A percentile compares a stretch with the other conserved stretches of the same genome.
Evolutionary conservation across 2,888 invertebrate genomes (phyloP).

Genomic region (Nebria salina): DNA sequence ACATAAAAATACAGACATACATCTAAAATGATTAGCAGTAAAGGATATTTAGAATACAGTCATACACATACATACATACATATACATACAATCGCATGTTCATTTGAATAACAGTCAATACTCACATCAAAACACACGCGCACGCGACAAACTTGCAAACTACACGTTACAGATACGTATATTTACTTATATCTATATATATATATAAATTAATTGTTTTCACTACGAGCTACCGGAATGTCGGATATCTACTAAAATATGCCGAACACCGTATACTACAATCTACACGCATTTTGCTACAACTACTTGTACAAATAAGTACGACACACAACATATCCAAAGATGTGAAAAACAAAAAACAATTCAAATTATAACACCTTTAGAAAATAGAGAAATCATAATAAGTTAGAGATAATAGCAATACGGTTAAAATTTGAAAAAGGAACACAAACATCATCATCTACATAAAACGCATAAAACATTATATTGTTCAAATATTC

Average conservation of each 20-base stretch:
- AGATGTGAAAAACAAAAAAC: conserved; percentile 26
- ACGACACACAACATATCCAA: conserved; percentile 35
- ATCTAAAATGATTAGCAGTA: conserved; percentile 10
- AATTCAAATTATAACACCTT: conserved; percentile 30
- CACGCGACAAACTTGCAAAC: conserved; percentile 7
- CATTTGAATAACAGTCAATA: conserved; percentile 19
- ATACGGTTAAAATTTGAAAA: conserved; percentile 32
- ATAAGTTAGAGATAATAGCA: conserved; percentile 26
- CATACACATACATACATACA: conserved; percentile 22
- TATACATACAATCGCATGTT: conserved; percentile 10
- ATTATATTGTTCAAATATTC: conserved; percentile 41
- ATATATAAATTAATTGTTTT: conserved; percentile 15
- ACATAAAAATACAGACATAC: not conserved
- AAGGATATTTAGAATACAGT: not conserved
- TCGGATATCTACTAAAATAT: not conserved
- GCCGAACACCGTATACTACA: not conserved
- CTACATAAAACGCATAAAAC: conserved; percentile 39
- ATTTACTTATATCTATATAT: conserved; percentile 19
- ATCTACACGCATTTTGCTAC: conserved; percentile 17
- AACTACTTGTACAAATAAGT: conserved; percentile 24
- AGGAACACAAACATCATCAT: conserved; percentile 39
- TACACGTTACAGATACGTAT: conserved; percentile 13
- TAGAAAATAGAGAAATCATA: not conserved
- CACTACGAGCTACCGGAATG: not conserved
- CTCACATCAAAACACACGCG: conserved; percentile 15